phyloP scores from a whole-genome alignment of 2,797 vertebrate species.

The Crypturellus tataupa region DNA sequence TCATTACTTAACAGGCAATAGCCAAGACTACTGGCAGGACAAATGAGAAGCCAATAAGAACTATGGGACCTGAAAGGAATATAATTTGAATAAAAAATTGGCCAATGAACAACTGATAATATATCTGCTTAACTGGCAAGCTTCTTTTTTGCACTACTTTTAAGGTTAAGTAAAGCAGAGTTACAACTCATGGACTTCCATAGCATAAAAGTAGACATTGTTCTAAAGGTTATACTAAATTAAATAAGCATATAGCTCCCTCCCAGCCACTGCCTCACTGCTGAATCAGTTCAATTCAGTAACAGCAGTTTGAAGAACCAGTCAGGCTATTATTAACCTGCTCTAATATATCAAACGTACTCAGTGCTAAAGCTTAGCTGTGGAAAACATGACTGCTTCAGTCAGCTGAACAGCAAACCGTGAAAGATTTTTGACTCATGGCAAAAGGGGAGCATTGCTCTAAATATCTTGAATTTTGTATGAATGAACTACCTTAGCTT shows the following conservation, averaged over 20 bases:
- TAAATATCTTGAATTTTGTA: neutral
- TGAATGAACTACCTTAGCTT: neutral
- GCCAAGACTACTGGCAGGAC: neutral
- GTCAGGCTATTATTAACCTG: neutral
- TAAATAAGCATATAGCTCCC: neutral
- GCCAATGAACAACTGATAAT: fast-evolving
- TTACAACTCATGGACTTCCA: neutral
- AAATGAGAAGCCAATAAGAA: neutral
- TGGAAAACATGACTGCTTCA: slow-evolving; percentile 6
- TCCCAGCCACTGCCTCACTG: neutral
- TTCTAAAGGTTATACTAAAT: neutral
- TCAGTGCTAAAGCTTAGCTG: slow-evolving; percentile 3
- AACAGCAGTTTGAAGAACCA: neutral
- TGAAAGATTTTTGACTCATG: neutral
- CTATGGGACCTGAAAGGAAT: neutral
- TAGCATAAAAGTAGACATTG: neutral
- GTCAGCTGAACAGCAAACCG: neutral
- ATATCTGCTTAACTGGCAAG: neutral
- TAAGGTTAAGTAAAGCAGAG: neutral
- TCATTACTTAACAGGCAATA: neutral
- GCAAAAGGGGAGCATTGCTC: neutral
- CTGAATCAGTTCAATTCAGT: neutral
- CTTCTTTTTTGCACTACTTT: neutral
- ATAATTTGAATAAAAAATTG: neutral
- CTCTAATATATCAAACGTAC: neutral